Evolutionary conservation across 2,888 invertebrate species (phyloP).

Genomic region (Mayetiola destructor): DNA sequence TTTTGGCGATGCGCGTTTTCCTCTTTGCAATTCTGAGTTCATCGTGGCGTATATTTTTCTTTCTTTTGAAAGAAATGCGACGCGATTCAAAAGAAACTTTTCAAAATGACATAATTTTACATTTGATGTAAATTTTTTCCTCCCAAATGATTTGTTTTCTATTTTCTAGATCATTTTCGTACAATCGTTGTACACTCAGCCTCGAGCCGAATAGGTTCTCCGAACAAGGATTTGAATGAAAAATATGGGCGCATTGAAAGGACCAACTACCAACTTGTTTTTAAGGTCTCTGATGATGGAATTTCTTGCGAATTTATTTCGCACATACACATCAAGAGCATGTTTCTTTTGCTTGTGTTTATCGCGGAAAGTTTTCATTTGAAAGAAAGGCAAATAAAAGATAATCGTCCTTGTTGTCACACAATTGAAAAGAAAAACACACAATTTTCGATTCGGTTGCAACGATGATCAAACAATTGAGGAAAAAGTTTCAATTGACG

Average conservation of each 20-base stretch:
- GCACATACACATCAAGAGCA: no score
- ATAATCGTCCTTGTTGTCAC: not conserved
- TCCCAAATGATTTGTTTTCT: not conserved
- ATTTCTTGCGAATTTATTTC: no score
- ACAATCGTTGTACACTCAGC: not conserved
- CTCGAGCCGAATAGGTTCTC: not conserved
- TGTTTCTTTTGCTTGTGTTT: not conserved
- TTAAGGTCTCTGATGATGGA: no score
- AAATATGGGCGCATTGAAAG: not conserved
- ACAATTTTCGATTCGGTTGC: not conserved
- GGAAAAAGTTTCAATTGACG: conserved; percentile 3
- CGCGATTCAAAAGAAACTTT: not conserved
- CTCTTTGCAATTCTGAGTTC: not conserved
- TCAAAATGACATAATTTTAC: not conserved
- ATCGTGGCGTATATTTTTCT: not conserved
- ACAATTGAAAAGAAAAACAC: not conserved
- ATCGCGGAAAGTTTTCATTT: not conserved
- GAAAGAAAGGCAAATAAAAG: not conserved
- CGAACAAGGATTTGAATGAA: conserved; percentile 2
- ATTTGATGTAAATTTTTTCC: not conserved
- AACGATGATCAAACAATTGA: no score
- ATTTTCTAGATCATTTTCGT: not conserved
- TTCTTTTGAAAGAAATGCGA: not conserved
- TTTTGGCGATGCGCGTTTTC: not conserved
- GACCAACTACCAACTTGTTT: no score